Percentiles rank a stretch among this genome's conserved stretches.
These are phyloP conservation scores for Cyaniris semiargus DNA, from an alignment of 2,888 invertebrate species.

Conservation along the genomic window DNA sequence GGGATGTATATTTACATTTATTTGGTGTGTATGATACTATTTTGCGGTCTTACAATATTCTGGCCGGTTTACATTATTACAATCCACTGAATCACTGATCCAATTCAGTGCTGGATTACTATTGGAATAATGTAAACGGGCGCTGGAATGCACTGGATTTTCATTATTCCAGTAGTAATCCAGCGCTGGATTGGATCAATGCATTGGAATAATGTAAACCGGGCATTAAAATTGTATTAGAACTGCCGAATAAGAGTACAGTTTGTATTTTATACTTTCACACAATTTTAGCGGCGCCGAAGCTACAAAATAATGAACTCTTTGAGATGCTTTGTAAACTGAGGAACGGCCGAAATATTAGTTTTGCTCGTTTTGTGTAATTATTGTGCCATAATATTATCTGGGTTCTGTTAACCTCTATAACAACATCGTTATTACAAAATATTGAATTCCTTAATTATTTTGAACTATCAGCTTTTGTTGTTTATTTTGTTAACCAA, in stretches of 20 bases:
- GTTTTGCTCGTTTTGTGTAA: constrained; percentile 1
- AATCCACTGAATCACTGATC: too few relatives aligned
- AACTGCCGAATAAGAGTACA: neutral
- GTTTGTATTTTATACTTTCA: constrained; percentile 17
- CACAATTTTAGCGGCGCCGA: neutral
- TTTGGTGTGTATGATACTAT: too few relatives aligned
- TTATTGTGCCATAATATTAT: neutral
- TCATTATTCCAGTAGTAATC: too few relatives aligned
- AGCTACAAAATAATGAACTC: constrained; percentile 12
- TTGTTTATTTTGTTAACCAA: neutral
- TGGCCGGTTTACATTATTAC: too few relatives aligned
- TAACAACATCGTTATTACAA: neutral
- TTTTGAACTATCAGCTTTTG: neutral
- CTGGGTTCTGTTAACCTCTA: neutral
- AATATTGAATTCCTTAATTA: neutral
- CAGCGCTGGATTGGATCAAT: too few relatives aligned
- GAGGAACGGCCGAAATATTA: constrained; percentile 1
- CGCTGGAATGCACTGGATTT: too few relatives aligned
- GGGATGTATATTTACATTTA: too few relatives aligned
- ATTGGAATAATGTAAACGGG: too few relatives aligned
- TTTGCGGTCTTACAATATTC: too few relatives aligned
- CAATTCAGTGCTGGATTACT: too few relatives aligned
- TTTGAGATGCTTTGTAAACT: constrained; percentile 8
- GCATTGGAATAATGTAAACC: too few relatives aligned
- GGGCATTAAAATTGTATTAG: neutral